Conservation (phyloP, 2,113 vertebrate species). For the Percopsis transmontana region DNA sequence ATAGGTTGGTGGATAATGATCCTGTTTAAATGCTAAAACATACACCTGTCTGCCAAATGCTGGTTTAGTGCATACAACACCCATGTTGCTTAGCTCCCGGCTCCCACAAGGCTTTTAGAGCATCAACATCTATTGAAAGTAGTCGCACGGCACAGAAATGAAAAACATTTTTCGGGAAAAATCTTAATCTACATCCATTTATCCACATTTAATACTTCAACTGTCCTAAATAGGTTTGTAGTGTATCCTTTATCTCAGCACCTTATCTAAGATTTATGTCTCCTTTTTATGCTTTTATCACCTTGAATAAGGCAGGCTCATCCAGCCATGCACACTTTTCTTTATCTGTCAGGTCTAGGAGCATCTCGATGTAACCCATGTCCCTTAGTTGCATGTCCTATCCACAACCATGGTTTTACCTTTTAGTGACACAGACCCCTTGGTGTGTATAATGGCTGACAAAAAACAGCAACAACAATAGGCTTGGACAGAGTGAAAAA, state of each 20-base stretch:
- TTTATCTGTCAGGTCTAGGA: constrained; percentile 61
- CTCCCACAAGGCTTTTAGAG: constrained; percentile 49
- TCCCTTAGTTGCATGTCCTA: constrained; percentile 27
- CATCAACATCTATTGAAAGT: constrained; percentile 46
- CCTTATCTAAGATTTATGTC: constrained; percentile 77
- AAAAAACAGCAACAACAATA: constrained; percentile 22
- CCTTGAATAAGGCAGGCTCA: constrained; percentile 69
- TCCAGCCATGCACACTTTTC: constrained; percentile 59
- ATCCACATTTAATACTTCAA: constrained; percentile 61
- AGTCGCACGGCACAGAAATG: constrained; percentile 33
- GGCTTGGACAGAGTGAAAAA: too few relatives aligned
- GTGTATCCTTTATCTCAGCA: constrained; percentile 63
- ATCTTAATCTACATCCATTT: constrained; percentile 55
- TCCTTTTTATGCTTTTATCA: constrained; percentile 83
- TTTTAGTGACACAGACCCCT: constrained; percentile 63
- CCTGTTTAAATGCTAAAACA: constrained; percentile 34
- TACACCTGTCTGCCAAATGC: constrained; percentile 17
- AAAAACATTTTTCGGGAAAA: not conserved
- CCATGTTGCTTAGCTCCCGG: constrained; percentile 30
- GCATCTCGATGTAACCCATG: constrained; percentile 66
- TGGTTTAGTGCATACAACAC: constrained; percentile 11
- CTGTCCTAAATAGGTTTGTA: constrained; percentile 74
- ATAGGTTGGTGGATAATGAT: constrained; percentile 2
- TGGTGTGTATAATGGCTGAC: constrained; percentile 40
- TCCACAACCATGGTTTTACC: constrained; percentile 40